These are phyloP conservation scores for Drosophila koepferae DNA, from an alignment of 2,888 invertebrate genomes.

Conservation along the genomic window DNA sequence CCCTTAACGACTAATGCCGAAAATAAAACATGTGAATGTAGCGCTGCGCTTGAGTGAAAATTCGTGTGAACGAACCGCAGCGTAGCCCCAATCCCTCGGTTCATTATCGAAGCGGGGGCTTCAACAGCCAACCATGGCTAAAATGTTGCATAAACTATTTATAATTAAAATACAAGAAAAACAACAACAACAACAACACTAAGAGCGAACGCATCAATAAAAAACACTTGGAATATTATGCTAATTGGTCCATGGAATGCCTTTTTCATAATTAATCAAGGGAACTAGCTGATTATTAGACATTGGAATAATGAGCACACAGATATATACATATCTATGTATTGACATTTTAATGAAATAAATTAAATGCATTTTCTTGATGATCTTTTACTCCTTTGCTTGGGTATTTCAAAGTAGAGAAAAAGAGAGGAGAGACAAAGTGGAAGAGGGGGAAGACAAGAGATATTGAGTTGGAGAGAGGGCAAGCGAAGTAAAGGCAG, in stretches of 20 bases:
- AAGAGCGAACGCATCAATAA: conserved; percentile 18
- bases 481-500: not conserved
- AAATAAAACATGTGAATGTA: conserved; percentile 63
- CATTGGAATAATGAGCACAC: not conserved
- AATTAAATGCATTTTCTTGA: not conserved
- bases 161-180: conserved; percentile 5
- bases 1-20: conserved; percentile 41
- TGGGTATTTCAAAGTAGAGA: not conserved
- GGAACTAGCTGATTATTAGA: not conserved
- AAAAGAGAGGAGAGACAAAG: too few species aligned
- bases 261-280: conserved; percentile 21
- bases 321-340: not conserved
- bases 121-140: conserved; percentile 20
- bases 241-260: conserved; percentile 20
- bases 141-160: conserved; percentile 27
- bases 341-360: not conserved
- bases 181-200: not conserved
- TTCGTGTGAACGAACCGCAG: conserved; percentile 70
- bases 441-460: too few species aligned
- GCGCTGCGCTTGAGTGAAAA: conserved; percentile 69
- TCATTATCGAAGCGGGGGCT: conserved; percentile 13
- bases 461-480: not conserved
- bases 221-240: conserved; percentile 19
- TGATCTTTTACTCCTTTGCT: not conserved
- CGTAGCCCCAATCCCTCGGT: conserved; percentile 23